phyloP scores from a whole-genome alignment of 2,113 vertebrate species.

The Percopsis transmontana region DNA sequence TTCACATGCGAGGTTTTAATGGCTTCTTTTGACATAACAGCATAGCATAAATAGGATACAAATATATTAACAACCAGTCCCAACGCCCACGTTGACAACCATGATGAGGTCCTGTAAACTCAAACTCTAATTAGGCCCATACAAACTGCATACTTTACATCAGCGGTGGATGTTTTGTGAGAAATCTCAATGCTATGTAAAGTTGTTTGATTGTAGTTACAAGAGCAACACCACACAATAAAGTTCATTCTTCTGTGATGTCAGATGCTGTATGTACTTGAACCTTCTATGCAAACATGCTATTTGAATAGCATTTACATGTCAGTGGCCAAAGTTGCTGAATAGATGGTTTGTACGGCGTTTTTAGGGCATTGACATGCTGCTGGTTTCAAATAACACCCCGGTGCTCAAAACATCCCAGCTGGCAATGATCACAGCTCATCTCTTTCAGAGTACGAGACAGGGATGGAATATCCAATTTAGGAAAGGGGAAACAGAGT shows the following conservation, averaged over 20 bases:
- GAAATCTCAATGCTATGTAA: slow-evolving; percentile 8
- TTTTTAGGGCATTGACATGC: not conserved
- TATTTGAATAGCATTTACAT: slow-evolving; percentile 44
- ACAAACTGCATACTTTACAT: not conserved
- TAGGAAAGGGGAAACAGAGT: not conserved
- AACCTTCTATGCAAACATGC: slow-evolving; percentile 42
- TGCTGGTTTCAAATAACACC: slow-evolving; percentile 2
- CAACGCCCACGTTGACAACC: not conserved
- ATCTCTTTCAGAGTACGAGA: not conserved
- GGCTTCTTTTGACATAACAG: no score
- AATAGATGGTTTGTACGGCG: not conserved
- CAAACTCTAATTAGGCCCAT: no score
- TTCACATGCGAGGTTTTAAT: no score
- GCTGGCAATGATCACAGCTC: not conserved
- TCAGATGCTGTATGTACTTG: not conserved
- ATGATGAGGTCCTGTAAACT: not conserved
- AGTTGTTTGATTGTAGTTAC: slow-evolving; percentile 5
- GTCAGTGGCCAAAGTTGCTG: not conserved
- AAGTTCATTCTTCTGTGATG: slow-evolving; percentile 9
- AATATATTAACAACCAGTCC: no score
- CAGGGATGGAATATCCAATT: not conserved
- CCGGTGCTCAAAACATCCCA: not conserved
- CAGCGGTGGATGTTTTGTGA: not conserved
- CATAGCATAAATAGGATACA: not conserved
- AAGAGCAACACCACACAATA: slow-evolving; percentile 11